phyloP scores from a whole-genome alignment of 2,113 vertebrate genomes.

The Narcine bancroftii region DNA sequence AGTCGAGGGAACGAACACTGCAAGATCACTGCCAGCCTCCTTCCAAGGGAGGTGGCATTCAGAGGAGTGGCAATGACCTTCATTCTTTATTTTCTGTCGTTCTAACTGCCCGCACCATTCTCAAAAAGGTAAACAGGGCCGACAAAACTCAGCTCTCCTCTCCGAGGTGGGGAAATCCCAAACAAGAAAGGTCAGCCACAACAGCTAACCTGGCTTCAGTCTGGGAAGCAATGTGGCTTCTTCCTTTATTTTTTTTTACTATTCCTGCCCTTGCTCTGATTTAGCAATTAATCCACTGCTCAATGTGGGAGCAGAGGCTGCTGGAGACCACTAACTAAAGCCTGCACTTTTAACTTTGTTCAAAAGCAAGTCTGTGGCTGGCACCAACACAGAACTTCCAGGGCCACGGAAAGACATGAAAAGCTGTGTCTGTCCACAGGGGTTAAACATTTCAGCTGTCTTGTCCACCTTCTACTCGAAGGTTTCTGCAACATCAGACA shows the following conservation, averaged over 20 bases:
- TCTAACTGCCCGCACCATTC: not conserved
- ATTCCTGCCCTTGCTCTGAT: not conserved
- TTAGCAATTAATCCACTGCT: not conserved
- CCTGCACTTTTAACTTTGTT: not conserved
- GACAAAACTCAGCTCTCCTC: not conserved
- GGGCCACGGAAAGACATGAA: not conserved
- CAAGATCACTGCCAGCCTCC: too few relatives aligned
- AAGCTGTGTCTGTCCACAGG: too few relatives aligned
- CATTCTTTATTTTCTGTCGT: not conserved
- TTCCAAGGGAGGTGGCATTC: too few relatives aligned
- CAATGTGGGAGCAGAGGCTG: not conserved
- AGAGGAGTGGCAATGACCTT: not conserved
- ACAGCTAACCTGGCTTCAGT: not conserved
- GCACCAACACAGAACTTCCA: not conserved
- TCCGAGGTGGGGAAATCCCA: not conserved
- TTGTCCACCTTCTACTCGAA: not conserved
- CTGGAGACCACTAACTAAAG: not conserved
- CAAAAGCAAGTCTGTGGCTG: not conserved
- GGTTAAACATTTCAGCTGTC: not conserved
- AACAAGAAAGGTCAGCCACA: not conserved
- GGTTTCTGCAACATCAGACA: not conserved
- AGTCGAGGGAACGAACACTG: too few relatives aligned
- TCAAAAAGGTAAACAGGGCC: not conserved
- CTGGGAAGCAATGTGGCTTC: not conserved
- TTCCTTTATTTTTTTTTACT: not conserved